Conservation (phyloP, 1,140 invertebrate genomes). For the Drosophila takahashii region DNA sequence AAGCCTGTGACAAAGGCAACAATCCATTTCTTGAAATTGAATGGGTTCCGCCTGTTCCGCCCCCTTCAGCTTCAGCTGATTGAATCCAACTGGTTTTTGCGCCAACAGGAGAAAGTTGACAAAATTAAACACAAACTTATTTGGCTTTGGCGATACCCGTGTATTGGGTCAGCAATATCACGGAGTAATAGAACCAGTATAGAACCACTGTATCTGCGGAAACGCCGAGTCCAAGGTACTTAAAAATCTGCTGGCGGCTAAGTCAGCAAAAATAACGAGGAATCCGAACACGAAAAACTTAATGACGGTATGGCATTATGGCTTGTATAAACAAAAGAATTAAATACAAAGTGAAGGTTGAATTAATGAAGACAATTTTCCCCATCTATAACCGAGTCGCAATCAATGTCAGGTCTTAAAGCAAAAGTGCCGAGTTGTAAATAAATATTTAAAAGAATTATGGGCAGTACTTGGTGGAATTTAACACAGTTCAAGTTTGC, state of each 20-base stretch:
- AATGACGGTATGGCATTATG: slow-evolving; percentile 4
- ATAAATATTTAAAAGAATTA: slow-evolving; percentile 23
- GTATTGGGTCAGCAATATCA: slow-evolving; percentile 18
- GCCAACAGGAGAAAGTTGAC: slow-evolving; percentile 25
- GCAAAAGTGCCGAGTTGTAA: slow-evolving; percentile 5
- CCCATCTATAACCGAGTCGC: slow-evolving; percentile 5
- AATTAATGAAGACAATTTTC: slow-evolving; percentile 31
- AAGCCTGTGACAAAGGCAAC: slow-evolving; percentile 29
- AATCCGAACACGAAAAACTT: slow-evolving; percentile 23
- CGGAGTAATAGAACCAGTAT: slow-evolving; percentile 11
- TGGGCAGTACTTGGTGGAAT: slow-evolving; percentile 4
- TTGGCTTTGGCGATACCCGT: slow-evolving; percentile 28
- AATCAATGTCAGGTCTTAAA: slow-evolving; percentile 19
- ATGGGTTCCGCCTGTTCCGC: slow-evolving; percentile 12
- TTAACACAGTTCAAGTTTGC: background rate
- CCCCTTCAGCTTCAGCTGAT: slow-evolving; percentile 13
- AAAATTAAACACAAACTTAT: slow-evolving; percentile 40
- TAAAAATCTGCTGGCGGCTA: slow-evolving; percentile 13
- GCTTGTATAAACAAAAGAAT: slow-evolving; percentile 43
- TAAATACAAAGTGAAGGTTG: slow-evolving; percentile 35
- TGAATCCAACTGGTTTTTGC: slow-evolving; percentile 24
- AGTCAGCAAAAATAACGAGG: slow-evolving; percentile 12
- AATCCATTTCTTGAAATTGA: slow-evolving; percentile 27
- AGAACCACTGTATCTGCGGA: slow-evolving; percentile 20
- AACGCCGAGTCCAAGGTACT: slow-evolving; percentile 33